These are phyloP conservation scores for Mus minutoides DNA, from an alignment of 2,797 vertebrate genomes.

Conservation along the genomic window DNA sequence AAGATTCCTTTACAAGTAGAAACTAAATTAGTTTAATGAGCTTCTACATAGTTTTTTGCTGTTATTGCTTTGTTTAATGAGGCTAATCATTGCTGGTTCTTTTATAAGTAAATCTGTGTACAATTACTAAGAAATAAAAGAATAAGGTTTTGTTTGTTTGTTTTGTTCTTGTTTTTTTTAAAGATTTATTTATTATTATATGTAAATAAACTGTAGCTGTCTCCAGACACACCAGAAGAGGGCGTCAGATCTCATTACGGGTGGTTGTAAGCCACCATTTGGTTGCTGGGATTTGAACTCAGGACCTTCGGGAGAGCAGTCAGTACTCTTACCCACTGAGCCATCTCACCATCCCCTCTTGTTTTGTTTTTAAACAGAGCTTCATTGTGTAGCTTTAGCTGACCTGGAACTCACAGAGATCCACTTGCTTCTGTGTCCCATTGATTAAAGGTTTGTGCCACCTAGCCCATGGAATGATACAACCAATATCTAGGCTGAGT, in stretches of 20 bases:
- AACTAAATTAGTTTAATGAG: not conserved
- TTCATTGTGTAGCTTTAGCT: not conserved
- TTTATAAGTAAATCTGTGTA: not conserved
- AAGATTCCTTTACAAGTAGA: not conserved
- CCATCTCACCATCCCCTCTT: no score
- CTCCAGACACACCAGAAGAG: no score
- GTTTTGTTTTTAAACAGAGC: no score
- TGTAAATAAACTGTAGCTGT: no score
- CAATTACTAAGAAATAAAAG: not conserved
- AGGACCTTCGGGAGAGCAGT: no score
- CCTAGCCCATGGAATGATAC: not conserved
- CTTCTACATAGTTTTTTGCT: not conserved
- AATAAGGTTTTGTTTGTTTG: not conserved
- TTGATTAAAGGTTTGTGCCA: not conserved
- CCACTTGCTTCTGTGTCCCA: not conserved
- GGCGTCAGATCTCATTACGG: no score
- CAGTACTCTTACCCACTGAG: no score
- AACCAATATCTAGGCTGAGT: not conserved
- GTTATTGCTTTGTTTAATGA: not conserved
- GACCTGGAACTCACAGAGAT: not conserved
- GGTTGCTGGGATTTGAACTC: no score
- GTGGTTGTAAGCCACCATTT: no score
- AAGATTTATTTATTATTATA: no score
- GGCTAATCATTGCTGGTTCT: not conserved
- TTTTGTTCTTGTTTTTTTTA: not conserved